Evolutionary conservation across 2,888 invertebrate species (phyloP).

Genomic region (Gastracanthus pulcherrimus): DNA sequence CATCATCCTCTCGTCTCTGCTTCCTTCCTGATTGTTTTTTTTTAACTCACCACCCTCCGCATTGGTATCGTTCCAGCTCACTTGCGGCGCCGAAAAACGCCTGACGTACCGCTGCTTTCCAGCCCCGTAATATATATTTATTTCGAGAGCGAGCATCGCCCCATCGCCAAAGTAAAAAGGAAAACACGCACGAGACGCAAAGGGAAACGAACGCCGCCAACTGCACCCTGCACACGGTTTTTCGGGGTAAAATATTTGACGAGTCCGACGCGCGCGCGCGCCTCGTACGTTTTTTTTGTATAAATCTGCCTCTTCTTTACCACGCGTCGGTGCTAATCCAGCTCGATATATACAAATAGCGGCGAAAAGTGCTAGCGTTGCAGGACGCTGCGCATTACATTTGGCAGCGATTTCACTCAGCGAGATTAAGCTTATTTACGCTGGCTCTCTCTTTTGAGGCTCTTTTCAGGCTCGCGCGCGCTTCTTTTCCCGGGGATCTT

Average conservation of each 20-base stretch:
- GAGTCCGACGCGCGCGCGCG: neutral
- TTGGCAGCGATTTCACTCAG: conserved; percentile 76
- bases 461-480: neutral
- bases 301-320: neutral
- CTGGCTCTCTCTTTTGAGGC: conserved; percentile 17
- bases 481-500: conserved; percentile 11
- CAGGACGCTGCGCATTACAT: conserved; percentile 71
- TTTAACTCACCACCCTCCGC: neutral
- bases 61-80: neutral
- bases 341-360: conserved; percentile 26
- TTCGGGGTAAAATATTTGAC: conserved; percentile 1
- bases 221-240: neutral
- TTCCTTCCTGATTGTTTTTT: neutral
- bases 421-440: conserved; percentile 76
- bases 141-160: neutral
- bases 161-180: neutral
- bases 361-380: conserved; percentile 57
- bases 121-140: neutral
- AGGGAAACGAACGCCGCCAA: neutral
- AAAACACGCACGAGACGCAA: neutral
- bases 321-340: conserved; percentile 4
- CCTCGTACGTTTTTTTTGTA: neutral
- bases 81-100: neutral
- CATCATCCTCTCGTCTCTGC: neutral
- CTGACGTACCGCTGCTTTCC: neutral